phyloP scores from a whole-genome alignment of 2,797 vertebrate species.

The Crypturellus tataupa region DNA sequence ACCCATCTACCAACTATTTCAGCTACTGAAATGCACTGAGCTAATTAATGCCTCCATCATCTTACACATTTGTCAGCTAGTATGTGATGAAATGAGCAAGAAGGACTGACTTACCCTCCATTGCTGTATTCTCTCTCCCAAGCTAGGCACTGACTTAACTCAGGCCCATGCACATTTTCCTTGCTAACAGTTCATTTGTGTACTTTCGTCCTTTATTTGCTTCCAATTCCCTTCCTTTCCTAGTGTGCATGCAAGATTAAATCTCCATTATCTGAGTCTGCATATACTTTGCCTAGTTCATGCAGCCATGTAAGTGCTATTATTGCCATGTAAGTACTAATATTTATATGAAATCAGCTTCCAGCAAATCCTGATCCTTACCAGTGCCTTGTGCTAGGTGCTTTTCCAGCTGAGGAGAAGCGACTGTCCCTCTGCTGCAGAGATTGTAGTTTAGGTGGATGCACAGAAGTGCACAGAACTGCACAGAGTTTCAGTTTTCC shows the following conservation, averaged over 20 bases:
- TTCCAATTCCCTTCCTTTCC: constrained; percentile 4
- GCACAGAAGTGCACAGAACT: not conserved
- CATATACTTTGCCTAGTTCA: not conserved
- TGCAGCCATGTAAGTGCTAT: not conserved
- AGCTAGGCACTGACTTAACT: not conserved
- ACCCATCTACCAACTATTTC: constrained; percentile 57
- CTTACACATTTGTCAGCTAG: not conserved
- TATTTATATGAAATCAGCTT: constrained; percentile 7
- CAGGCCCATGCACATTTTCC: not conserved
- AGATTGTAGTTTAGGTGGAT: not conserved
- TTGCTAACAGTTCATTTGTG: not conserved
- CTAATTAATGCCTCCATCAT: constrained; percentile 7
- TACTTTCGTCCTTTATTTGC: not conserved
- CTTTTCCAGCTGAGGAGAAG: not conserved
- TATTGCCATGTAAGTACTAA: not conserved
- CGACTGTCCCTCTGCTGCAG: not conserved
- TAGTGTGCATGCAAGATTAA: not conserved
- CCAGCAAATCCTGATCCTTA: not conserved
- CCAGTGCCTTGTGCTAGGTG: not conserved
- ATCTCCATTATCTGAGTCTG: not conserved
- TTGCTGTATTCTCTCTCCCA: not conserved
- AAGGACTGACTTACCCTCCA: not conserved
- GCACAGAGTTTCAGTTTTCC: not conserved
- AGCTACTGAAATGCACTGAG: constrained; percentile 19
- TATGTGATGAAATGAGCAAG: not conserved